Base-by-base conservation (phyloP, 2,888 invertebrate species). In the Petrolisthes cinctipes region DNA sequence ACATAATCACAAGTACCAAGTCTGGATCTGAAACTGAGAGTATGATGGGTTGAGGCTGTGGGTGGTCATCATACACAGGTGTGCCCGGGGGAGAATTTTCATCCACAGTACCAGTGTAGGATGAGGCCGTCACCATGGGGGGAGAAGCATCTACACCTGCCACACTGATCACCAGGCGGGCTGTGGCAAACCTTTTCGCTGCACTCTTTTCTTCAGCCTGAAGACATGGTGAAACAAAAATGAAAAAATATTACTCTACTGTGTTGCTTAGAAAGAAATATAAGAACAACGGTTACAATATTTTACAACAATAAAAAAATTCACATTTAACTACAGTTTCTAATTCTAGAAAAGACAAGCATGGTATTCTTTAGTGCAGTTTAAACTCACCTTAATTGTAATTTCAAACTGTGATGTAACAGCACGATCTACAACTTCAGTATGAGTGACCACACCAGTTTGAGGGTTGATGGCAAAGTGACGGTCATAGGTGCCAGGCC, bases 31-130 rank as follows among this genome's bases (percentile, higher is more conserved):
- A 95, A 9, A 98, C 97, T 11, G 94, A 94, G 82, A 98, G 94
- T 17, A 94, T 93, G 71, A 98, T 95, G 0, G 97, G 95, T 57
- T 94, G 93, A 53, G 95, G 95, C 0, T 92, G 92, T 14, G 94
- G 93, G 0, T 92, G 92, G 23, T 92, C 86, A 92, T 96, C 96
- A 83, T 96, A 92, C 4, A 98, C 96, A 92, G 94, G 95, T 4
- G 97, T 97, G n/a, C 97, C 97, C 83, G 96, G 94, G 0, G 96
- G 95, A 0, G 97, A 96, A 92, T 97, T 97, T 92, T 97, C 97
- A 92, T 96, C 95, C 0, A 97, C 97, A 91, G 94, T 95, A 7
- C 90, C 90, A 56, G 85, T 85, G 37, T 83, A 83, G 20, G 87
- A 84, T 20, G 89, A 85, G 14, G 89, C 95, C 5, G 94, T 93